phyloP scores from a whole-genome alignment of 2,113 vertebrate species.

The Pipra filicauda region DNA sequence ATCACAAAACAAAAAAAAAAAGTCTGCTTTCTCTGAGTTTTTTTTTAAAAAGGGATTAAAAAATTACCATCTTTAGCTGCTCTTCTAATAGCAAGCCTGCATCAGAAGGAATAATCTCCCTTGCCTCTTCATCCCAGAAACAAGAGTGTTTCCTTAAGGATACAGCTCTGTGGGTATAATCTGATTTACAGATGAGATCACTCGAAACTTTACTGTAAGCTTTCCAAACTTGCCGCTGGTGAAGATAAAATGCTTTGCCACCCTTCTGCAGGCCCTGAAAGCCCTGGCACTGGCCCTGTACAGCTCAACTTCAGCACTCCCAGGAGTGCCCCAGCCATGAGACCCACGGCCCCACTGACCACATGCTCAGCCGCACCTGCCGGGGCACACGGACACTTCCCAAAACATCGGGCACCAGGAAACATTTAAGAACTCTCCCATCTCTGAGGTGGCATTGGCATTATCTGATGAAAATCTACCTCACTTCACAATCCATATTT shows the following conservation, averaged over 20 bases:
- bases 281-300: not conserved
- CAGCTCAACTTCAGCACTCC: not conserved
- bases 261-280: not conserved
- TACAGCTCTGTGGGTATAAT: not conserved
- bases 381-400: fast-evolving
- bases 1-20: not conserved
- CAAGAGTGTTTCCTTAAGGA: not conserved
- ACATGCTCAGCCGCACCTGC: fast-evolving
- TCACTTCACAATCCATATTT: not conserved
- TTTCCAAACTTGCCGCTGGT: constrained; percentile 21
- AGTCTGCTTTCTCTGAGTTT: not conserved
- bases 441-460: not conserved
- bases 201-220: not conserved
- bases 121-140: not conserved
- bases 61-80: constrained; percentile 23
- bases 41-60: constrained; percentile 22
- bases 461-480: not conserved
- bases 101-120: constrained; percentile 15
- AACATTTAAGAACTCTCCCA: not conserved
- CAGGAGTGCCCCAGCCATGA: not conserved
- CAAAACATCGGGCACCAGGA: fast-evolving
- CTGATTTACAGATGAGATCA: constrained; percentile 7
- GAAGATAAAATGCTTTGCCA: not conserved
- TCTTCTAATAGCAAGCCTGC: constrained; percentile 1
- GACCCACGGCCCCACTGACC: fast-evolving